phyloP scores from a whole-genome alignment of 2,113 vertebrate genomes.

The Trichomycterus rosablanca region DNA sequence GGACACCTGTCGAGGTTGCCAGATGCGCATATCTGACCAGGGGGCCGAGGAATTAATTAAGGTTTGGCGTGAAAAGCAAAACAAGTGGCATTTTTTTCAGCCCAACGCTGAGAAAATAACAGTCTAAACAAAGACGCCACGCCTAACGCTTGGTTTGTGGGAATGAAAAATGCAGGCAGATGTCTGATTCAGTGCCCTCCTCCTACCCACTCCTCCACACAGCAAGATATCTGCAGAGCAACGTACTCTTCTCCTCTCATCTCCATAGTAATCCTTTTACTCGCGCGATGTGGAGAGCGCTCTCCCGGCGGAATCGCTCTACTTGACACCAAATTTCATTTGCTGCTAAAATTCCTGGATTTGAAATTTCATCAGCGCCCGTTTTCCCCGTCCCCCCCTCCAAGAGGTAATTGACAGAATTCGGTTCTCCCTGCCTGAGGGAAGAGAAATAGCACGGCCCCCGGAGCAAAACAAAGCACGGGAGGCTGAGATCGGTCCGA shows the following conservation, averaged over 20 bases:
- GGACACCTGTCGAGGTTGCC: conserved; percentile 24
- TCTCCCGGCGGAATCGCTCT: conserved; percentile 40
- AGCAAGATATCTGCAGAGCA: conserved; percentile 25
- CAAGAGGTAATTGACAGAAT: conserved; percentile 35
- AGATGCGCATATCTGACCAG: no score
- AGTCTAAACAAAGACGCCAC: background rate
- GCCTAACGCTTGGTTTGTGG: background rate
- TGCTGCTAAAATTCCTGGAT: conserved; percentile 44
- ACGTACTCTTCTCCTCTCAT: conserved; percentile 35
- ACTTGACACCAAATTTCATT: conserved; percentile 55
- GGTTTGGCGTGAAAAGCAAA: background rate
- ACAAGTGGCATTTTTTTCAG: background rate
- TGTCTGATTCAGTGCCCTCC: conserved; percentile 20
- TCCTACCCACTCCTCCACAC: conserved; percentile 13
- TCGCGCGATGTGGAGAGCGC: conserved; percentile 20
- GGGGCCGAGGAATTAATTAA: background rate
- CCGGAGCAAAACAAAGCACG: background rate
- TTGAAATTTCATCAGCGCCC: conserved; percentile 44
- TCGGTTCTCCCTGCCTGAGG: background rate
- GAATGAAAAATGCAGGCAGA: conserved; percentile 8
- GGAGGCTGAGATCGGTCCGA: no score
- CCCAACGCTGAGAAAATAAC: no score
- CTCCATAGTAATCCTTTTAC: conserved; percentile 42
- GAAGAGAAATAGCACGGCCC: conserved; percentile 25
- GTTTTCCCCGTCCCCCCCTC: conserved; percentile 24